Base-by-base conservation (phyloP, 1,140 invertebrate species). In the Phymorhynchus buccinoides region DNA sequence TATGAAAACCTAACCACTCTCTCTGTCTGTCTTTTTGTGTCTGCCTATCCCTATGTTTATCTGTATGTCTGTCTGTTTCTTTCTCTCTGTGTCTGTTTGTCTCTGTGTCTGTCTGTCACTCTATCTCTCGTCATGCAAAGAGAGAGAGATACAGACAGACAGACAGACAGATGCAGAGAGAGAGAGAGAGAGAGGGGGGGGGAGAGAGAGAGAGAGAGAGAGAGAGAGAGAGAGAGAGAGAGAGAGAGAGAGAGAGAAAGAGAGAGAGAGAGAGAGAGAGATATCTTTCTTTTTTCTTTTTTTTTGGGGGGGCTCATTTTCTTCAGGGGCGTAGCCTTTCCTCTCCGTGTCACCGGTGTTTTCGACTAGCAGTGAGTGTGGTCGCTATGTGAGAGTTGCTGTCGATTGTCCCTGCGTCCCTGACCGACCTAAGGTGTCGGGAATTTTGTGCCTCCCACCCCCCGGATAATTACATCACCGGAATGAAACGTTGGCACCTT, bases 401-500 rank as follows among this genome's bases (percentile, higher is more conserved):
- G 35, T 56, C 18, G 44, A 80, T 39, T 35, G 35, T 56, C 18
- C n/a, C 48, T 39, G 22, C 32, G 79, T 35, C 44, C 79, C 44
- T 32, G 35, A 52, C 52, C 79, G 52, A 39, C 81, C 39, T 32
- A 75, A 73, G 86, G 84, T 87, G 86, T 78, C 80, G 52, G 48
- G 82, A 83, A 85, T 85, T n/a, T 85, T 85, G 84, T 71, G 62
- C 80, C 71, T 68, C 68, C 52, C 56, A n/a, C 66, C 35, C 32
- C n/a, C n/a, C n/a, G n/a, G 41, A 39, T 87, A 87, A 87, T 80
- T 68, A 75, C 82, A 87, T 87, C 80, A 77, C 44, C 56, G 66
- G 80, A 87, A 85, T 87, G 86, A 84, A 84, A 80, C 80, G 80
- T 66, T 79, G 83, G 80, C 71, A 86, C 42, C 71, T 86, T n/a